phyloP scores from a whole-genome alignment of 2,113 vertebrate genomes.

The Ceyx margarethae region DNA sequence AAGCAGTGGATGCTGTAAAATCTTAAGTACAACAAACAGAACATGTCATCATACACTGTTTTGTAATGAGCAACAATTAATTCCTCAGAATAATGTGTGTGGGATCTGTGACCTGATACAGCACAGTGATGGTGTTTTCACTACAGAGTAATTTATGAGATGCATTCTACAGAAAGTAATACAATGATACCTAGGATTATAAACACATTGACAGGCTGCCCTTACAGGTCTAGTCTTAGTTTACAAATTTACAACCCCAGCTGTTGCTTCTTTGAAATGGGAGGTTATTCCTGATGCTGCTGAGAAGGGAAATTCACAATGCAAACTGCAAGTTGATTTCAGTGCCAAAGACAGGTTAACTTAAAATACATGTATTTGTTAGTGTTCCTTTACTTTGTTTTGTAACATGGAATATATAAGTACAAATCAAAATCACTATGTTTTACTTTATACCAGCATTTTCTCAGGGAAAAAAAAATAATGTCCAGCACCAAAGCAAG shows the following conservation, averaged over 20 bases:
- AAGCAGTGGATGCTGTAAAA: not conserved
- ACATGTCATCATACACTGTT: not conserved
- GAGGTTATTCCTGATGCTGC: not conserved
- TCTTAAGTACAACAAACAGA: conserved; percentile 20
- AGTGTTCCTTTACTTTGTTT: not conserved
- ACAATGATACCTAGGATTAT: not conserved
- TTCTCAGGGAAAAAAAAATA: not conserved
- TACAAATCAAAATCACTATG: not conserved
- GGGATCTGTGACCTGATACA: not conserved
- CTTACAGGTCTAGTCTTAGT: not conserved
- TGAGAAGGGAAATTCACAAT: not conserved
- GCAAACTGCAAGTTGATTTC: not conserved
- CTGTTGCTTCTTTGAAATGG: not conserved
- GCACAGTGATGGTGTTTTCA: not conserved
- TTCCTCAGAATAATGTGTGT: not conserved
- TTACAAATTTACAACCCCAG: not conserved
- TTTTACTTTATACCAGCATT: not conserved
- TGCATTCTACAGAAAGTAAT: not conserved
- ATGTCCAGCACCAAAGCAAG: not conserved
- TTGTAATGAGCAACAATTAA: not conserved
- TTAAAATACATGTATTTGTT: not conserved
- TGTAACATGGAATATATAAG: not conserved
- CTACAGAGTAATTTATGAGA: not conserved
- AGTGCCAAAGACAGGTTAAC: not conserved
- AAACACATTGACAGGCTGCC: not conserved